phyloP scores from a whole-genome alignment of 1,140 invertebrate species.

The Adoxophyes honmai region DNA sequence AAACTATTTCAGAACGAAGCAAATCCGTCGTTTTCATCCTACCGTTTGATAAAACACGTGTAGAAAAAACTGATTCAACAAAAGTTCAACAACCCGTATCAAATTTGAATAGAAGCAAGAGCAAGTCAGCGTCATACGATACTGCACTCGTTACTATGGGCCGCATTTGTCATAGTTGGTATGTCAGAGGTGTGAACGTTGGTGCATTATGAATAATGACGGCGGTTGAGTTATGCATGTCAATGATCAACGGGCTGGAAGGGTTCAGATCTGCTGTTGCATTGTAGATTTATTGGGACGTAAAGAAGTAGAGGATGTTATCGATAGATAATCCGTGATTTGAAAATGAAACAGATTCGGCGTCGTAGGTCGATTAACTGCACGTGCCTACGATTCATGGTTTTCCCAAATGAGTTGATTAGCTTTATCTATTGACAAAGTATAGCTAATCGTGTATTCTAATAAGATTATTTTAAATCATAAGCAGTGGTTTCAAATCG shows the following conservation, averaged over 20 bases:
- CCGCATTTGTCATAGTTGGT: constrained; percentile 48
- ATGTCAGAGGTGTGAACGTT: constrained; percentile 42
- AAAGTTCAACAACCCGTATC: constrained; percentile 7
- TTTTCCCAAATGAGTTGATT: too few species aligned
- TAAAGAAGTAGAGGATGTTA: too few species aligned
- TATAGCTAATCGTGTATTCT: too few species aligned
- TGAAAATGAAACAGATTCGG: too few species aligned
- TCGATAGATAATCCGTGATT: too few species aligned
- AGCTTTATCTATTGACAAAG: too few species aligned
- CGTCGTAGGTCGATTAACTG: too few species aligned
- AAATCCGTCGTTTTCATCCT: background rate
- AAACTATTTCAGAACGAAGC: too few species aligned
- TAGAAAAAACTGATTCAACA: constrained; percentile 4
- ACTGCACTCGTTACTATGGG: constrained; percentile 11
- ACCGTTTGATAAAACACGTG: constrained; percentile 5
- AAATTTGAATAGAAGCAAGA: constrained; percentile 10
- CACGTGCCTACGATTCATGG: too few species aligned
- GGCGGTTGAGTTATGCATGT: constrained; percentile 57
- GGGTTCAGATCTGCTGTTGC: constrained; percentile 15
- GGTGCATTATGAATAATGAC: constrained; percentile 61
- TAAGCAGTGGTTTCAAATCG: too few species aligned
- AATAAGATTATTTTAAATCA: too few species aligned
- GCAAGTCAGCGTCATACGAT: background rate
- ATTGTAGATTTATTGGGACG: too few species aligned
- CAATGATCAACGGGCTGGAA: constrained; percentile 45